phyloP scores from a whole-genome alignment of 2,113 vertebrate species.

The Hydropotes inermis region DNA sequence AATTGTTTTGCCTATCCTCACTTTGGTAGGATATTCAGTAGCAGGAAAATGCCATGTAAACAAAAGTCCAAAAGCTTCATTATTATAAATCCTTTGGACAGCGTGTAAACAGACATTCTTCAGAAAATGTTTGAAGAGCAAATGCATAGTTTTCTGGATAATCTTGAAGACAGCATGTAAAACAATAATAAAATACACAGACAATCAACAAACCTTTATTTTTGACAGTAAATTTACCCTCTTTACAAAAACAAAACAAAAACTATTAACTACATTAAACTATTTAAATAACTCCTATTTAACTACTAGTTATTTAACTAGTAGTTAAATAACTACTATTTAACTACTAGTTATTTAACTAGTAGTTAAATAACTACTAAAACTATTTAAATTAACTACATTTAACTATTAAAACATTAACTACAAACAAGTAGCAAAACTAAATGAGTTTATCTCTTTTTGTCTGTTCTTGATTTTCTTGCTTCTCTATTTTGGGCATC shows the following conservation, averaged over 20 bases:
- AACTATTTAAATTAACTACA: no score
- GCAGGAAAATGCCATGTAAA: not conserved
- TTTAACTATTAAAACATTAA: no score
- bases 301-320: no score
- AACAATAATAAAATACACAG: not conserved
- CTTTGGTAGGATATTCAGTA: not conserved
- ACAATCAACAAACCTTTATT: not conserved
- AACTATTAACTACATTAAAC: no score
- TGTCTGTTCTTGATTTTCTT: not conserved
- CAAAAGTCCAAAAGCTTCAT: not conserved
- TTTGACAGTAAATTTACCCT: not conserved
- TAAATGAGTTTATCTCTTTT: not conserved
- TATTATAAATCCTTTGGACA: not conserved
- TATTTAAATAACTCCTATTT: no score
- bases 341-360: no score
- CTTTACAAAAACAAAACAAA: not conserved
- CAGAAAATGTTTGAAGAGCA: not conserved
- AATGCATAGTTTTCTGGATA: slow-evolving; percentile 11
- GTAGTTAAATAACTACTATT: no score
- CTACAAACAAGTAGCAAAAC: not conserved
- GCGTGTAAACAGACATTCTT: not conserved
- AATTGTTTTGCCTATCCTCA: not conserved
- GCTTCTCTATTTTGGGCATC: not conserved
- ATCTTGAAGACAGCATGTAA: not conserved
- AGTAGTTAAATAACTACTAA: no score